These are phyloP conservation scores for Alviniconcha marisindica DNA, from an alignment of 1,140 invertebrate species.

Conservation along the genomic window DNA sequence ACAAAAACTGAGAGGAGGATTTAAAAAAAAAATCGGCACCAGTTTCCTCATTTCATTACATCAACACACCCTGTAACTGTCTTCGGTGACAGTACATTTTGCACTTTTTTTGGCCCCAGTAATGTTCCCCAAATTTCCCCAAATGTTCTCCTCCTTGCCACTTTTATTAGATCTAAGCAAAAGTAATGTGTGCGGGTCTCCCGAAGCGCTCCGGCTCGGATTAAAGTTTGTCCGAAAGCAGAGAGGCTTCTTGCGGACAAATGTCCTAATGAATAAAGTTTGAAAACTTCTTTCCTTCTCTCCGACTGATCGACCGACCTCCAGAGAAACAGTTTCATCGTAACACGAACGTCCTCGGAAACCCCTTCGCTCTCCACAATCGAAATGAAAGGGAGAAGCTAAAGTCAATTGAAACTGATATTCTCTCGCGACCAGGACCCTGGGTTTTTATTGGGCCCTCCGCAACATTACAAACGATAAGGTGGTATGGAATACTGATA, in stretches of 20 bases:
- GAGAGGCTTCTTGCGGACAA: slow-evolving; percentile 19
- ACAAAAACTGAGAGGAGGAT: background rate
- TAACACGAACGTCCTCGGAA: background rate
- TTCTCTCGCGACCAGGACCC: background rate
- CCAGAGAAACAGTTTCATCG: background rate
- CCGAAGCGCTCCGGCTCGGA: background rate
- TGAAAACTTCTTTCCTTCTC: slow-evolving; percentile 22
- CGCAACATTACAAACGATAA: slow-evolving; percentile 32
- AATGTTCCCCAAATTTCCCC: slow-evolving; percentile 10
- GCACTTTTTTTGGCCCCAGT: background rate
- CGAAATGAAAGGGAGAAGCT: slow-evolving; percentile 20
- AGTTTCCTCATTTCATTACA: slow-evolving; percentile 26
- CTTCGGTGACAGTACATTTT: background rate
- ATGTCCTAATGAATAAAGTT: slow-evolving; percentile 35
- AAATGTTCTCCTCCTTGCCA: background rate
- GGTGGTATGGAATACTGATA: slow-evolving; percentile 35
- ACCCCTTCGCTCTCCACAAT: background rate
- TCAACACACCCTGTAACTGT: slow-evolving; percentile 9
- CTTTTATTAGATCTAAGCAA: slow-evolving; percentile 32
- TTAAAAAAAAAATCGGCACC: background rate
- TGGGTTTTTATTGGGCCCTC: background rate
- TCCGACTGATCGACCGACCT: background rate
- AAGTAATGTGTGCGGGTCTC: background rate
- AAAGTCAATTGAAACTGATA: slow-evolving; percentile 33
- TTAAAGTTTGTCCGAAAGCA: slow-evolving; percentile 20